phyloP scores from a whole-genome alignment of 2,113 vertebrate species.

The Hepsetus odoe region DNA sequence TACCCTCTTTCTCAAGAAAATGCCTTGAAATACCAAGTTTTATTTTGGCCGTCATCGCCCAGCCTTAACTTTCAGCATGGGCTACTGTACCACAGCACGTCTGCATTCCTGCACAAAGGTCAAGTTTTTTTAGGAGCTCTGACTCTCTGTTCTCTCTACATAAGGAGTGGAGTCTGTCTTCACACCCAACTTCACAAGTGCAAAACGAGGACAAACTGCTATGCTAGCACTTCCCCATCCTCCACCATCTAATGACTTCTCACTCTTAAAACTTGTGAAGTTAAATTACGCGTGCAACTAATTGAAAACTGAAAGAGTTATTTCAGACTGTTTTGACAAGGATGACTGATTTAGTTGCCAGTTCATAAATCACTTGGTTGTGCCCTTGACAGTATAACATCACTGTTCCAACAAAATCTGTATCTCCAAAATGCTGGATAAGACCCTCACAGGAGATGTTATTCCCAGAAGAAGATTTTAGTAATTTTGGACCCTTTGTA shows the following conservation, averaged over 20 bases:
- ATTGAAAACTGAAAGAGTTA: slow-evolving; percentile 58
- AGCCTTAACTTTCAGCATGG: not conserved
- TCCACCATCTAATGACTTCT: slow-evolving; percentile 68
- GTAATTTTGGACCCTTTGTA: not conserved
- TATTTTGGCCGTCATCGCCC: not conserved
- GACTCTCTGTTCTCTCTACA: slow-evolving; percentile 64
- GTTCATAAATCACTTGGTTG: slow-evolving; percentile 31
- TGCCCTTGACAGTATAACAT: slow-evolving; percentile 13
- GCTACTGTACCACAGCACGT: slow-evolving; percentile 5
- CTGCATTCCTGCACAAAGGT: slow-evolving; percentile 48
- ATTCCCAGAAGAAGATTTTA: not conserved
- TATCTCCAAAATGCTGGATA: not conserved
- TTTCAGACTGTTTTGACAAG: slow-evolving; percentile 59
- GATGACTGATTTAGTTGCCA: slow-evolving; percentile 57
- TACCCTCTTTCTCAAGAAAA: not conserved
- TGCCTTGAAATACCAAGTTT: not conserved
- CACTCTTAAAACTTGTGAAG: slow-evolving; percentile 71
- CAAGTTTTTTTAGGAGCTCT: slow-evolving; percentile 69
- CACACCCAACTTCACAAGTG: slow-evolving; percentile 66
- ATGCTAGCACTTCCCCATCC: slow-evolving; percentile 66
- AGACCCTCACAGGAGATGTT: not conserved
- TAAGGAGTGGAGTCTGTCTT: slow-evolving; percentile 58
- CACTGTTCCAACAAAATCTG: slow-evolving; percentile 2
- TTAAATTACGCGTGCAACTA: slow-evolving; percentile 64
- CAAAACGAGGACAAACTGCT: slow-evolving; percentile 64